Conservation (phyloP, 2,888 invertebrate genomes). For the Meganola albula region DNA sequence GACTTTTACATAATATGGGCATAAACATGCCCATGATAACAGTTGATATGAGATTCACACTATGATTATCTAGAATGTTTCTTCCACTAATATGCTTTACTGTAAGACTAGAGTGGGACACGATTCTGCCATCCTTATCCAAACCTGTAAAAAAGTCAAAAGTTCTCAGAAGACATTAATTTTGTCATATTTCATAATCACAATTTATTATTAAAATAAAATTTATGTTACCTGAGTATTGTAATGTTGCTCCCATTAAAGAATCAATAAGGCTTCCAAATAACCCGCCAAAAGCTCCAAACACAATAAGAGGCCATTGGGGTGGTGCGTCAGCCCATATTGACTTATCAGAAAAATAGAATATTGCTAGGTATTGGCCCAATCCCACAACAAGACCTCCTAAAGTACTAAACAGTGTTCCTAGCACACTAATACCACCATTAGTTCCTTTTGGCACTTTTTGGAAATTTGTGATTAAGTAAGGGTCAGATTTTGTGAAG, state of each 20-base stretch:
- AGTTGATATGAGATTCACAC: constrained; percentile 90
- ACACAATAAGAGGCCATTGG: constrained; percentile 87
- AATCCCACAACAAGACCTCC: constrained; percentile 86
- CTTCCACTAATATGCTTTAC: constrained; percentile 87
- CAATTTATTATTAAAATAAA: constrained; percentile 6
- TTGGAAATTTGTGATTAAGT: constrained; percentile 84
- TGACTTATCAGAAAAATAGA: constrained; percentile 79
- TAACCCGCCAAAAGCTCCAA: constrained; percentile 85
- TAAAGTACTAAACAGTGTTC: constrained; percentile 75
- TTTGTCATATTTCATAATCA: background rate
- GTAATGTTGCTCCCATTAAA: constrained; percentile 88
- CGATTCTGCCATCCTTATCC: constrained; percentile 82
- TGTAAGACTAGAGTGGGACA: constrained; percentile 82
- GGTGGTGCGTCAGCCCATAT: constrained; percentile 79
- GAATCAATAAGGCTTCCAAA: constrained; percentile 91
- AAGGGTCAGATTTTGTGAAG: constrained; percentile 81
- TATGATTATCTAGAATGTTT: constrained; percentile 89
- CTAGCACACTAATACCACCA: constrained; percentile 86
- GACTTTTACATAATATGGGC: constrained; percentile 76
- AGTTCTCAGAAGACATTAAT: background rate
- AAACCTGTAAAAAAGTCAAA: constrained; percentile 73
- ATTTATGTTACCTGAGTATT: constrained; percentile 84
- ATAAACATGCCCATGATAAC: constrained; percentile 84
- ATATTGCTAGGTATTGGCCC: constrained; percentile 82
- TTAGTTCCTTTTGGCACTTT: constrained; percentile 92